Evolutionary conservation across 1,140 invertebrate genomes (phyloP).

Genomic region (Pectinophora gossypiella): DNA sequence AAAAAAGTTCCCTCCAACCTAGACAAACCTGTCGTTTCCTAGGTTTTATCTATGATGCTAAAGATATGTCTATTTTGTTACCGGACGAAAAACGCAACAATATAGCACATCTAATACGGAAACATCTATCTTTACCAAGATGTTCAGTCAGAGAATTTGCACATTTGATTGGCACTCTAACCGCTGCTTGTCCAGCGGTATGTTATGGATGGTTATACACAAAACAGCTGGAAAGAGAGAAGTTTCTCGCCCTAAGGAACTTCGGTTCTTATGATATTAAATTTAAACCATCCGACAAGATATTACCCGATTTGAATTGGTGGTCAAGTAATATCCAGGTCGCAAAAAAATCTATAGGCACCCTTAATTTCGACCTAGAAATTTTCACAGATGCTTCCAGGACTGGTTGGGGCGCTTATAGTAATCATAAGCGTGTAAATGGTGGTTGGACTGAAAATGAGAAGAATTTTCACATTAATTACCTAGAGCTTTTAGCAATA

Average conservation of each 20-base stretch:
- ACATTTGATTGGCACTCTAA: constrained; percentile 3
- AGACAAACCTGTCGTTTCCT: constrained; percentile 1
- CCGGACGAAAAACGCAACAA: constrained; percentile 1
- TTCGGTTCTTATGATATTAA: neutral
- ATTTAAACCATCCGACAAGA: neutral
- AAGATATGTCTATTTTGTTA: constrained; percentile 5
- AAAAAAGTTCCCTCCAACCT: constrained; percentile 6
- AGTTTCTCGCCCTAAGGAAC: constrained; percentile 4
- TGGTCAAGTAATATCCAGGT: constrained; percentile 23
- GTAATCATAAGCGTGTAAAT: constrained; percentile 14
- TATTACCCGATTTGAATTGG: constrained; percentile 22
- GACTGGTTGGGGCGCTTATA: neutral
- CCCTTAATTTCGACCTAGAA: constrained; percentile 20
- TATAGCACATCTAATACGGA: neutral
- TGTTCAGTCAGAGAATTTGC: constrained; percentile 7
- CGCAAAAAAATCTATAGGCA: constrained; percentile 10
- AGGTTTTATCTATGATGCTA: constrained; percentile 4
- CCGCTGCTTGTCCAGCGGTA: constrained; percentile 6
- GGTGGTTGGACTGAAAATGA: constrained; percentile 25
- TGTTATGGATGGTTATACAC: constrained; percentile 11
- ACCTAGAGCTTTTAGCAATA: constrained; percentile 31
- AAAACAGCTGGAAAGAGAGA: constrained; percentile 9
- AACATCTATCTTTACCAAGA: neutral
- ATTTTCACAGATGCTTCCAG: constrained; percentile 34
- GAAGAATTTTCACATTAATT: constrained; percentile 28